phyloP scores from a whole-genome alignment of 2,113 vertebrate species.

The Alligator mississippiensis region DNA sequence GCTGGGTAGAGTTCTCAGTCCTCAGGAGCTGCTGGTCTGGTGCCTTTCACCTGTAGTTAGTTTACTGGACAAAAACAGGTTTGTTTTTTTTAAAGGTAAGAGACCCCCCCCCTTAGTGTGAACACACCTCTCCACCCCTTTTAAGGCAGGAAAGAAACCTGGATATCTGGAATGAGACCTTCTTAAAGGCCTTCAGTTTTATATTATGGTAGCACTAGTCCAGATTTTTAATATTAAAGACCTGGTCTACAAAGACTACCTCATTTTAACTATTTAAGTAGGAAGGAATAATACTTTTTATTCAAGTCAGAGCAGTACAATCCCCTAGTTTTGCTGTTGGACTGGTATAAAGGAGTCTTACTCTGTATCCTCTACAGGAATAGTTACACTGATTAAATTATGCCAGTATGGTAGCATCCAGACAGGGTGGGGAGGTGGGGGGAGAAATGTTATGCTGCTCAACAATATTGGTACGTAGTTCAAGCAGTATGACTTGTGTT shows the following conservation, averaged over 20 bases:
- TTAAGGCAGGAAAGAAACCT: neutral
- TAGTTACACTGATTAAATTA: neutral
- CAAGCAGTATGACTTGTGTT: rapidly evolving
- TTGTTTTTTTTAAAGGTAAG: neutral
- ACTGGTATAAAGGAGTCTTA: neutral
- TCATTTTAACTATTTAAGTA: rapidly evolving
- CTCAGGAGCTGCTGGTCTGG: rapidly evolving
- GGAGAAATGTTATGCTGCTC: neutral
- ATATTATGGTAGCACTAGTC: neutral
- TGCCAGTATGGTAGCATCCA: rapidly evolving
- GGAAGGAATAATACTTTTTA: neutral
- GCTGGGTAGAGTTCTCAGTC: no score
- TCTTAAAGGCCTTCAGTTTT: rapidly evolving
- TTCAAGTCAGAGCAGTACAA: neutral
- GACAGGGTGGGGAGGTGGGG: neutral
- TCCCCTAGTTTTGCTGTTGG: neutral
- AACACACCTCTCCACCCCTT: neutral
- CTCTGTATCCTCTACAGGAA: neutral
- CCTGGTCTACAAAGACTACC: rapidly evolving
- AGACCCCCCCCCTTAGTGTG: no score
- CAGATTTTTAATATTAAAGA: rapidly evolving
- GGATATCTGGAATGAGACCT: neutral
- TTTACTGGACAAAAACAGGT: neutral
- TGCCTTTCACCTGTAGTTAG: neutral
- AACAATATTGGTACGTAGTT: neutral